Evolutionary conservation across 1,140 invertebrate genomes (phyloP), one percentile per base, ranked within the genome.

Genomic region (Penaeus vannamei): DNA sequence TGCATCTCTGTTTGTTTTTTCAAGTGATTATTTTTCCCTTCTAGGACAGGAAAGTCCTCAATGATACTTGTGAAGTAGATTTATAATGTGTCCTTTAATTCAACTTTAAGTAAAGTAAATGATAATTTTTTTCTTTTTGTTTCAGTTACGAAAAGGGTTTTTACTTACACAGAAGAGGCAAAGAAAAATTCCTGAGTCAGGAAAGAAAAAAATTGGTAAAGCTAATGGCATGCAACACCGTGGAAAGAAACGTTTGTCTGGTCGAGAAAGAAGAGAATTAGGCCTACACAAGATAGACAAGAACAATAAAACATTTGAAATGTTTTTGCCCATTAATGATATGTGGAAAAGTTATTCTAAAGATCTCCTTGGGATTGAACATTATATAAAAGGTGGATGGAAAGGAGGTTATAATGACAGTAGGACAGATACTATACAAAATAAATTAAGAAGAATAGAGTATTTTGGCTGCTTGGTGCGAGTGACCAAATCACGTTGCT

Each of bases 391-490:
- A 23, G 86, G 72, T 64, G 84, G 84, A 14, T 90, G 90, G 90
- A 82, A 76, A 26, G 90, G 90, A 1, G 81, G 59, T 66, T 80
- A 84, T 76, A 77, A 85, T 19, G 85, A 90, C 36, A 62, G 76
- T 17, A 87, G 77, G 53, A 91, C 86, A 26, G 79, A 69, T 61
- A 69, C 86, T 59, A 46, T 91, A 14, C 90, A 90, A 64, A 90
- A 88, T 59, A 90, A 84, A 60, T 26, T 91, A 17, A 85, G 84
- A 82, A 91, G 90, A 32, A 85, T 90, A n/a, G 90, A 91, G 20
- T 91, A 84, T 69, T 91, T 91, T 88, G 90, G 90, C 14, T 87
- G 88, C 62, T 84, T 90, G 22, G 29, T 90, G 26, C 62, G 84
- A 29, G 90, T 91, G 7, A 90, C 90, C 20, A 79, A 76, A 17